phyloP scores from a whole-genome alignment of 2,113 vertebrate genomes.

The Hassar affinis region DNA sequence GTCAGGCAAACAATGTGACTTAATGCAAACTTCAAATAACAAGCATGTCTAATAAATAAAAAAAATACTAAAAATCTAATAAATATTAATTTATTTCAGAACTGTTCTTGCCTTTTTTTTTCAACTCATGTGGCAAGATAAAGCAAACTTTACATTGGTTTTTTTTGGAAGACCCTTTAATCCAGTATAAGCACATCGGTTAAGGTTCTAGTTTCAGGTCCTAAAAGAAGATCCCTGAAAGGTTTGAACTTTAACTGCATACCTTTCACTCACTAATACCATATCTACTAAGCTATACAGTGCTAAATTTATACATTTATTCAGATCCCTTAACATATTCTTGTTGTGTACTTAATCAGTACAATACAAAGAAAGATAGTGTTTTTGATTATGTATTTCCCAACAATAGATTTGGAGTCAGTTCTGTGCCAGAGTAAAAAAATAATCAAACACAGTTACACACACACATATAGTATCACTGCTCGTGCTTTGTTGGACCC shows the following conservation, averaged over 20 bases:
- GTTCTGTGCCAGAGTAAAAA: neutral
- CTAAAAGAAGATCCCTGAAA: neutral
- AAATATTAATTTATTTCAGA: neutral
- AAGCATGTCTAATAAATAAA: neutral
- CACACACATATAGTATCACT: neutral
- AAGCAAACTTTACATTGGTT: neutral
- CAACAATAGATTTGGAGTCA: neutral
- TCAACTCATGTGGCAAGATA: neutral
- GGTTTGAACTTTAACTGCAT: neutral
- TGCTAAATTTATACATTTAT: neutral
- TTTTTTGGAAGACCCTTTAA: neutral
- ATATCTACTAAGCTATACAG: neutral
- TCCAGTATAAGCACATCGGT: neutral
- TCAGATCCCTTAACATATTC: neutral
- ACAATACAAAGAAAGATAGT: neutral
- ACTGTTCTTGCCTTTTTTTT: neutral
- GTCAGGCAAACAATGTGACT: neutral
- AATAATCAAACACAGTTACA: too few relatives aligned
- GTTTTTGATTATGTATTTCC: neutral
- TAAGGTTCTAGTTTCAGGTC: neutral
- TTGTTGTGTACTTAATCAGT: neutral
- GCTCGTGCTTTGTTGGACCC: neutral
- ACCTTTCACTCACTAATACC: neutral
- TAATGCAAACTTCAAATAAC: neutral
- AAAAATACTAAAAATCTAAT: neutral